Evolutionary conservation across 2,113 vertebrate species (phyloP).

Genomic region (human): DNA sequence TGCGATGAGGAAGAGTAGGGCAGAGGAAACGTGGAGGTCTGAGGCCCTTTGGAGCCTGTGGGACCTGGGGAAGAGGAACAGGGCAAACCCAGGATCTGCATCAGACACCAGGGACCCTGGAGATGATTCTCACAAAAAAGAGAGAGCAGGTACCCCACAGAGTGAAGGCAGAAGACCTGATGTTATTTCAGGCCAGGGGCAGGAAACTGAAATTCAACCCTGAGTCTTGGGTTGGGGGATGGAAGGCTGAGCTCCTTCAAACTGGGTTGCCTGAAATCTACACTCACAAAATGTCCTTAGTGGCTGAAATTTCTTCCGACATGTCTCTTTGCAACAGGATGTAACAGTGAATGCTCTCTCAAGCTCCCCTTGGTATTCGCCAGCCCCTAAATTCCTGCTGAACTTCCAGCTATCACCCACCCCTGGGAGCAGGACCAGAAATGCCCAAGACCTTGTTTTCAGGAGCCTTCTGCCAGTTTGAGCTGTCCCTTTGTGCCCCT

Average conservation of each 20-base stretch:
- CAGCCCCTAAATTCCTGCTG: not conserved
- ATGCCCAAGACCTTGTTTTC: not conserved
- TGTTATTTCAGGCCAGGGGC: not conserved
- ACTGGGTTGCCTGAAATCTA: conserved; percentile 67
- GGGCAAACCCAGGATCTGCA: not conserved
- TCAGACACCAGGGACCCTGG: not conserved
- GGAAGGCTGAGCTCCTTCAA: not conserved
- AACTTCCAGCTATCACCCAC: not conserved
- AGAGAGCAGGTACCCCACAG: fast-evolving
- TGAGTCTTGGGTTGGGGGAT: not conserved
- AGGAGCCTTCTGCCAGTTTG: not conserved
- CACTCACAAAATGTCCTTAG: not conserved
- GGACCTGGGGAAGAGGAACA: not conserved
- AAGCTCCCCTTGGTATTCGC: not conserved
- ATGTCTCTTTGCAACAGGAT: not conserved
- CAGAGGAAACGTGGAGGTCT: not conserved
- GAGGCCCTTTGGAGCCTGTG: not conserved
- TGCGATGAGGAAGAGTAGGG: not conserved
- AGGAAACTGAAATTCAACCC: conserved; percentile 67
- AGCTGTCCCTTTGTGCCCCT: not conserved
- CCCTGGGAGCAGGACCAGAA: not conserved
- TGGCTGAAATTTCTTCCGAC: conserved; percentile 27
- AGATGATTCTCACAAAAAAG: not conserved
- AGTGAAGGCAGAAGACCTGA: not conserved
- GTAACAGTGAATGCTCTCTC: not conserved